These are phyloP conservation scores for Physocephala rufipes DNA, from an alignment of 2,888 invertebrate species.

Conservation along the genomic window DNA sequence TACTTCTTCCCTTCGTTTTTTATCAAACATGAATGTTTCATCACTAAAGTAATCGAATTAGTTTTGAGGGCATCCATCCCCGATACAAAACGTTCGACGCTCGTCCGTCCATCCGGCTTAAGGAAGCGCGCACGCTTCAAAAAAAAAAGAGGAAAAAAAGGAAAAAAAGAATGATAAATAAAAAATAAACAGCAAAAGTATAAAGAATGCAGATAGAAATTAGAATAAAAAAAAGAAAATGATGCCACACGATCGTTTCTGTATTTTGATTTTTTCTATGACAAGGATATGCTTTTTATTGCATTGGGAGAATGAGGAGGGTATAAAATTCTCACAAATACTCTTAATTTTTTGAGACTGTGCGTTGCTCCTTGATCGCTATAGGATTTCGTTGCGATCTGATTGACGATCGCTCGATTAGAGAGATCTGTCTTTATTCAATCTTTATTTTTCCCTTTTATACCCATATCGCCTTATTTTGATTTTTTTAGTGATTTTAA, in stretches of 20 bases:
- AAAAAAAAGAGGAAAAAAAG: too few species aligned
- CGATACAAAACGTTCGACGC: too few species aligned
- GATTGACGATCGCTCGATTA: conserved; percentile 1
- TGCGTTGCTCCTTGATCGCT: neutral
- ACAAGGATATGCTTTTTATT: neutral
- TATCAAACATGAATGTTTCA: too few species aligned
- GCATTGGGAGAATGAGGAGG: neutral
- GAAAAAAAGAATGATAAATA: too few species aligned
- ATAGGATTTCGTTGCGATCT: neutral
- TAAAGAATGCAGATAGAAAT: conserved; percentile 18
- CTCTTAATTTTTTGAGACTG: neutral
- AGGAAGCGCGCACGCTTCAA: too few species aligned
- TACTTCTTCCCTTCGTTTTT: too few species aligned
- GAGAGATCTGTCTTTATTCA: neutral
- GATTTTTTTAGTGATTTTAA: conserved; percentile 52
- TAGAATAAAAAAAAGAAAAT: neutral
- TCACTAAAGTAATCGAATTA: neutral
- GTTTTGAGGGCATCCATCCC: neutral
- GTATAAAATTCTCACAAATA: neutral
- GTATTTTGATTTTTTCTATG: neutral
- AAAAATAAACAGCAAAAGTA: too few species aligned
- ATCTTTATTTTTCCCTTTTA: neutral
- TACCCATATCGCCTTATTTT: conserved; percentile 43
- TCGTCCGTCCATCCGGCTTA: too few species aligned
- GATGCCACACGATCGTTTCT: neutral